These are phyloP conservation scores for Scelioninae gen. 2 DNA, from an alignment of 2,888 invertebrate genomes.

Conservation along the genomic window DNA sequence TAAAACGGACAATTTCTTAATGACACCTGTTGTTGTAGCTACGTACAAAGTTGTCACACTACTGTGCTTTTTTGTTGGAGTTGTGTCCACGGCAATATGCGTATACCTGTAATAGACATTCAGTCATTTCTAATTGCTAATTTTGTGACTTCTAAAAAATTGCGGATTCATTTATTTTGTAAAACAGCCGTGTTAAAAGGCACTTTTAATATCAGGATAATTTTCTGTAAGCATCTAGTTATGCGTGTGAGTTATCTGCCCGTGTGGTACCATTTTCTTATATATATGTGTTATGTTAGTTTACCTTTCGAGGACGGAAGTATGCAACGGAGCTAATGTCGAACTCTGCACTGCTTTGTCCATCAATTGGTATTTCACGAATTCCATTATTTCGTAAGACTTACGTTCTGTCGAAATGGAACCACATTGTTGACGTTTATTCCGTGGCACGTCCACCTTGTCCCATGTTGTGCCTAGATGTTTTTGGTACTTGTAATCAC, in stretches of 20 bases:
- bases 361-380: slow-evolving; percentile 90
- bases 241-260: too few relatives aligned
- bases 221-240: too few relatives aligned
- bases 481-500: slow-evolving; percentile 90
- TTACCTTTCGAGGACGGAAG: slow-evolving; percentile 81
- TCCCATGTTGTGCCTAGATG: slow-evolving; percentile 87
- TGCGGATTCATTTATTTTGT: too few relatives aligned
- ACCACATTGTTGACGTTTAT: slow-evolving; percentile 76
- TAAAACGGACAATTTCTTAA: slow-evolving; percentile 88
- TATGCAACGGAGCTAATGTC: slow-evolving; percentile 82
- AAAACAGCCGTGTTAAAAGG: too few relatives aligned
- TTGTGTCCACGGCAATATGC: slow-evolving; percentile 88
- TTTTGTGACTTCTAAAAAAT: too few relatives aligned
- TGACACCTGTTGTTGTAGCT: slow-evolving; percentile 84
- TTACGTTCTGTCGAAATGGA: slow-evolving; percentile 53
- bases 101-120: slow-evolving; percentile 77
- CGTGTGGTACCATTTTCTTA: too few relatives aligned
- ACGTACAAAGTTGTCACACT: slow-evolving; percentile 88
- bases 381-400: slow-evolving; percentile 65
- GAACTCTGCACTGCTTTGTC: slow-evolving; percentile 89
- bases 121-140: too few relatives aligned
- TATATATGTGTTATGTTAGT: too few relatives aligned
- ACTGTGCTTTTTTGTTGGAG: slow-evolving; percentile 83
- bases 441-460: slow-evolving; percentile 75
- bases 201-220: too few relatives aligned